Evolutionary conservation across 2,888 invertebrate genomes (phyloP), one percentile per base, ranked within the genome.

Genomic region (Drosophila macrospina): DNA sequence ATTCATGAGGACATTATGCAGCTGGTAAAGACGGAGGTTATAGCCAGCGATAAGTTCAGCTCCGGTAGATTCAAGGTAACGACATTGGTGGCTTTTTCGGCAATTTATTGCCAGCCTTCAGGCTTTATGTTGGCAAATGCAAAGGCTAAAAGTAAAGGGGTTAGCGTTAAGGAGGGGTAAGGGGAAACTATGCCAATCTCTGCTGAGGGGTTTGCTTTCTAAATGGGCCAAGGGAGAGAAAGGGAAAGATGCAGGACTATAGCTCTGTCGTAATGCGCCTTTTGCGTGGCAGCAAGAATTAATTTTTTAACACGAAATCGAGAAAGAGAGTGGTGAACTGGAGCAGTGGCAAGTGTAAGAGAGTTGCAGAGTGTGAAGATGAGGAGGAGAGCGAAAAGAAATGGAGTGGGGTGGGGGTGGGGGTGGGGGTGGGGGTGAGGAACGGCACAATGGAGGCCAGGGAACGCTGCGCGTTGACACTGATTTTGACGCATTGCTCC

Each of bases 401-500:
- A 20, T 20, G 20, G 20, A 20, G 20, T 20, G 13, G 24, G 50
- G 37, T n/a, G n/a, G 20, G 20, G 3, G 20, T 20, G 13, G 20
- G 20, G 3, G 20, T 20, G 13, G 20, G 20, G 3, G 20, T 20
- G 13, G 24, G 50, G 37, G 11, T 13, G 41, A 36, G 2, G 26
- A 52, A 45, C 28, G 39, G 28, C 30, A 60, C 41, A 59, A 59
- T 48, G 36, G 42, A 15, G 76, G 55, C 15, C 24, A 44, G 24
- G 45, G 39, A 51, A 54, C 67, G 72, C 66, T 88, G 89, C 76
- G 81, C 88, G 89, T 80, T 89, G 91, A 91, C 91, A 90, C 90
- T 89, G 91, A 89, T 89, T 90, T 89, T 89, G 89, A 89, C 86
- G 88, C 90, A 89, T 86, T 79, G 80, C 84, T 90, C 89, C 91